Evolutionary conservation across 2,888 invertebrate species (phyloP).

Genomic region (Phaedon cochleariae): DNA sequence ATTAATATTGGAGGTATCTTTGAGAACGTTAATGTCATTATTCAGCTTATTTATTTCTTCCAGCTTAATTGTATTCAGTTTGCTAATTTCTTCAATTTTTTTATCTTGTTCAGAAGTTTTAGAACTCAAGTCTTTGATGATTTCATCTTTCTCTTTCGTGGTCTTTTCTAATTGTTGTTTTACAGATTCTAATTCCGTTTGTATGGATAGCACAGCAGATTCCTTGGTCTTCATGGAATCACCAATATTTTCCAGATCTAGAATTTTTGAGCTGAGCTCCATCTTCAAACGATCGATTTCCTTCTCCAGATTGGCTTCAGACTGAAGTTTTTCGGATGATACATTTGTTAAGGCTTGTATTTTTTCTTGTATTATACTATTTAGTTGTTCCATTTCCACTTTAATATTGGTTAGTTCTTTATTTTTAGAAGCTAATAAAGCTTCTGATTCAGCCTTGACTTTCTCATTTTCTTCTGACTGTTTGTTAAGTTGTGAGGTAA

Average conservation of each 20-base stretch:
- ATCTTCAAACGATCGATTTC: constrained; percentile 55
- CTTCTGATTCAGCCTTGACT: constrained; percentile 37
- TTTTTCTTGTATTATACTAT: constrained; percentile 48
- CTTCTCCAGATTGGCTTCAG: constrained; percentile 50
- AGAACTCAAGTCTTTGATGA: constrained; percentile 57
- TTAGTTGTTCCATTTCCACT: constrained; percentile 54
- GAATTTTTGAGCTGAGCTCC: constrained; percentile 65
- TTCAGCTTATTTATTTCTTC: constrained; percentile 31
- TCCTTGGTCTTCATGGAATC: constrained; percentile 56
- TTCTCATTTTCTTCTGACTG: constrained; percentile 36
- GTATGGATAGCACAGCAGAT: constrained; percentile 46
- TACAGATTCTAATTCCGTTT: constrained; percentile 54
- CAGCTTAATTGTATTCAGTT: constrained; percentile 18
- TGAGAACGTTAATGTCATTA: constrained; percentile 36
- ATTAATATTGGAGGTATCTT: constrained; percentile 16
- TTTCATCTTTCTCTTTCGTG: constrained; percentile 53
- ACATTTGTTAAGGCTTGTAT: constrained; percentile 43
- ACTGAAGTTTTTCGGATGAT: constrained; percentile 44
- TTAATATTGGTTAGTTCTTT: constrained; percentile 39
- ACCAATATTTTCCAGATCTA: constrained; percentile 63
- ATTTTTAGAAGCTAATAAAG: constrained; percentile 29
- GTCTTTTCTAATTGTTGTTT: constrained; percentile 54
- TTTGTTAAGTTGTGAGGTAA: constrained; percentile 45
- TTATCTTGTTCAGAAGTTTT: constrained; percentile 51
- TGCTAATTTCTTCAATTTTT: constrained; percentile 59